These are phyloP conservation scores for Montipora foliosa DNA, from an alignment of 64 coral and sea anemone species.

Conservation along the genomic window DNA sequence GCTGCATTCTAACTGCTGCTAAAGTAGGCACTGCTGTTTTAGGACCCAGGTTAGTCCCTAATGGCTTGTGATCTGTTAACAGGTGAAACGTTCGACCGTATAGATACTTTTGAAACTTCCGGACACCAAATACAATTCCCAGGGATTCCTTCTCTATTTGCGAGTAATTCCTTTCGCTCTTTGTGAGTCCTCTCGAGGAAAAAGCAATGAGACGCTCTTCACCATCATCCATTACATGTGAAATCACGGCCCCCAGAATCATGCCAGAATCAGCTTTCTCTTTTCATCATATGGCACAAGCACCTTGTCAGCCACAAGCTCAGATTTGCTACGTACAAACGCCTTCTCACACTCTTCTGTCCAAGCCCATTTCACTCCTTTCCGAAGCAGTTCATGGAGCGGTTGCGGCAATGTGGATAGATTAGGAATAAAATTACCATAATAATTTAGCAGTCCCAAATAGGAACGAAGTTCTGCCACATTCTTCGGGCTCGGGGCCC, in stretches of 20 bases:
- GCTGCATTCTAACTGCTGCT: constrained; percentile 44
- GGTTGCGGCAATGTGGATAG: constrained; percentile 57
- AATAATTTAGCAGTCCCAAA: constrained; percentile 67
- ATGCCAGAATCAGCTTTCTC: constrained; percentile 51
- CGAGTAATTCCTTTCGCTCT: constrained; percentile 48
- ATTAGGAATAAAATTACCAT: constrained; percentile 53
- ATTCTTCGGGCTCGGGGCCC: constrained; percentile 52
- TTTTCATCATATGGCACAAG: constrained; percentile 59
- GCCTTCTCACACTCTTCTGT: constrained; percentile 32
- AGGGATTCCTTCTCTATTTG: constrained; percentile 73
- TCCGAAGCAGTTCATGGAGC: constrained; percentile 56
- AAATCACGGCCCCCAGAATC: constrained; percentile 54
- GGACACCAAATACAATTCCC: constrained; percentile 44
- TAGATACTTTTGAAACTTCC: constrained; percentile 22
- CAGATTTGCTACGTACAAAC: constrained; percentile 37
- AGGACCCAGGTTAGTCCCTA: constrained; percentile 51
- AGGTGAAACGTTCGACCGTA: too few species aligned
- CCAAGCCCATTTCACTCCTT: constrained; percentile 52
- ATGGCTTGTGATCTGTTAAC: constrained; percentile 55
- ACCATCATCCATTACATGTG: constrained; percentile 64
- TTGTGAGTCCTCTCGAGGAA: constrained; percentile 41
- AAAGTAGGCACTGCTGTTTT: constrained; percentile 57
- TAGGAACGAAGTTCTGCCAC: constrained; percentile 61
- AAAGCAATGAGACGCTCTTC: constrained; percentile 50
- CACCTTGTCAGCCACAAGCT: constrained; percentile 19